Percentiles rank a stretch among this genome's conserved stretches.
These are phyloP conservation scores for Lytechinus pictus DNA, from an alignment of 35 echinoderm and acorn worm species.

Conservation along the genomic window DNA sequence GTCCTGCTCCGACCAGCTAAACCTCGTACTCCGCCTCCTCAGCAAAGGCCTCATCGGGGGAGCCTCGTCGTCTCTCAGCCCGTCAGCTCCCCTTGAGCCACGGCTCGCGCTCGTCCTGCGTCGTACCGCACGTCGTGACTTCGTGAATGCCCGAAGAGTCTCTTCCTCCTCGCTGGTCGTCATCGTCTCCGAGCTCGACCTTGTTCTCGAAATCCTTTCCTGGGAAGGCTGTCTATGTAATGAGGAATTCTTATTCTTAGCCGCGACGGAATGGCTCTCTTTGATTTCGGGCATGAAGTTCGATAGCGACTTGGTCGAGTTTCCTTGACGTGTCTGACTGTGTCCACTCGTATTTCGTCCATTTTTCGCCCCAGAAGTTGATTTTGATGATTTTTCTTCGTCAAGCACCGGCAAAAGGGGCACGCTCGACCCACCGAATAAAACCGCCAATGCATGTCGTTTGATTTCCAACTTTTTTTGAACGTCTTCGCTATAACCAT, in stretches of 20 bases:
- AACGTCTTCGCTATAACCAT: neutral
- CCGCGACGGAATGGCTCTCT: neutral
- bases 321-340: neutral
- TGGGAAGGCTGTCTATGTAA: neutral
- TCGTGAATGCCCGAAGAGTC: neutral
- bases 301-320: neutral
- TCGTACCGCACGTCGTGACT: constrained; percentile 11
- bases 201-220: neutral
- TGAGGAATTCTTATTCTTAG: neutral
- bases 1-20: neutral
- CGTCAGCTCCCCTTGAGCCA: neutral
- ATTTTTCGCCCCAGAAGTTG: neutral
- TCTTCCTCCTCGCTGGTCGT: constrained; percentile 33
- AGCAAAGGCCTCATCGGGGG: neutral
- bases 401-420: neutral
- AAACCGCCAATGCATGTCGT: neutral
- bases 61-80: neutral
- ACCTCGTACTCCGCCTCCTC: constrained; percentile 52
- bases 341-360: neutral
- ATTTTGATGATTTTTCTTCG: neutral
- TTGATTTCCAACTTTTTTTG: neutral
- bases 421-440: neutral
- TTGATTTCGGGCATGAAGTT: constrained; percentile 20
- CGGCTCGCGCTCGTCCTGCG: constrained; percentile 9
- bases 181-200: constrained; percentile 36